These are phyloP conservation scores for Reinhardtius hippoglossoides DNA, from an alignment of 2,113 vertebrate species.

Conservation along the genomic window DNA sequence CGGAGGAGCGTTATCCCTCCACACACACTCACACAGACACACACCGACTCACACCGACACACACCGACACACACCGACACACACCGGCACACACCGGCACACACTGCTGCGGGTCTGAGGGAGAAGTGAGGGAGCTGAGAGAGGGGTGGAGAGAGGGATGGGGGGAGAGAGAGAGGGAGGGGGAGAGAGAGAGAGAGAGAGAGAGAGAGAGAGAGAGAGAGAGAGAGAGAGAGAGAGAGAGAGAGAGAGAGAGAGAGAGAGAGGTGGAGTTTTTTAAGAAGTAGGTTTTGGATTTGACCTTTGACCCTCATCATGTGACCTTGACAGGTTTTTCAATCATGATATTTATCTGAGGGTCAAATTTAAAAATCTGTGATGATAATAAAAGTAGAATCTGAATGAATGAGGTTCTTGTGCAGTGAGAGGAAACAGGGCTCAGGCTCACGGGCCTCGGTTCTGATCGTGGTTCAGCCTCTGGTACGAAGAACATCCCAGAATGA, in stretches of 20 bases:
- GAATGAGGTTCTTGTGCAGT: too few species aligned
- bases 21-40: neutral
- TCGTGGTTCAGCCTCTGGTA: too few species aligned
- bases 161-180: too few species aligned
- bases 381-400: too few species aligned
- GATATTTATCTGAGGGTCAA: too few species aligned
- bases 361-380: too few species aligned
- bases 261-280: neutral
- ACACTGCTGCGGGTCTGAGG: neutral
- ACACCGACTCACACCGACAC: neutral
- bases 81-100: neutral
- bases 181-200: neutral
- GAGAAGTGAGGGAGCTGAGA: conserved; percentile 6
- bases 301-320: neutral
- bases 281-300: neutral
- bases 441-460: too few species aligned
- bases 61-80: neutral
- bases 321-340: too few species aligned
- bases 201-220: too few species aligned
- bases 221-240: too few species aligned
- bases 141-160: neutral
- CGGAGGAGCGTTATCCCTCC: neutral
- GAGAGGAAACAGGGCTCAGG: too few species aligned
- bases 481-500: too few species aligned
- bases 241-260: neutral